Conservation (phyloP, 2,888 invertebrate genomes). For the Sinelater perroti region DNA sequence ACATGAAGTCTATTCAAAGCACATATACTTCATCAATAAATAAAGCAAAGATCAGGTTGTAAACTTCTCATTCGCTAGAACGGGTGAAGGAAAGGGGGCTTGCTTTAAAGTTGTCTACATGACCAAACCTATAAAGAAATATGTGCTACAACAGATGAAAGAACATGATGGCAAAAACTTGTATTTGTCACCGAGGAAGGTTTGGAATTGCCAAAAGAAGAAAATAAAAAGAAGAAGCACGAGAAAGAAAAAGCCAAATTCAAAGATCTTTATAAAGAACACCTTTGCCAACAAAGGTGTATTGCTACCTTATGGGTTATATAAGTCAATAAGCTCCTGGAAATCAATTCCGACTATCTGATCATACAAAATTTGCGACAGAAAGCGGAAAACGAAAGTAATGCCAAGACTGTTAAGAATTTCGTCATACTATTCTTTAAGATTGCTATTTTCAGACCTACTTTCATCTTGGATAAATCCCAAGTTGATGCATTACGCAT, state of each 20-base stretch:
- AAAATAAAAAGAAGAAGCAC: slow-evolving; percentile 95
- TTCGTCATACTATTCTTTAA: slow-evolving; percentile 95
- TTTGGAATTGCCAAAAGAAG: slow-evolving; percentile 95
- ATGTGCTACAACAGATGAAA: slow-evolving; percentile 97
- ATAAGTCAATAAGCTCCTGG: slow-evolving; percentile 99
- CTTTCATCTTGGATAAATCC: slow-evolving; percentile 96
- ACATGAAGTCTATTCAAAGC: slow-evolving; percentile 99
- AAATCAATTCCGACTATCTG: slow-evolving; percentile 96
- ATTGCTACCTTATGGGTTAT: slow-evolving; percentile 99
- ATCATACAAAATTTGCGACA: slow-evolving; percentile 90
- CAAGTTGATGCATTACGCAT: slow-evolving; percentile 94
- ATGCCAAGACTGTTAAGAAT: slow-evolving; percentile 98
- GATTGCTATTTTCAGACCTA: slow-evolving; percentile 94
- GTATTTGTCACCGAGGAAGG: slow-evolving; percentile 99
- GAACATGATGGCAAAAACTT: slow-evolving; percentile 96
- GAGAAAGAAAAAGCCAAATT: slow-evolving; percentile 87
- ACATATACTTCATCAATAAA: slow-evolving; percentile 98
- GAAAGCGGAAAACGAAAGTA: slow-evolving; percentile 96
- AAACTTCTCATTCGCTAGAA: slow-evolving; percentile 97
- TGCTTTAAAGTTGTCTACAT: slow-evolving; percentile 98
- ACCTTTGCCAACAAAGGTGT: slow-evolving; percentile 97
- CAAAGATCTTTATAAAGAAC: slow-evolving; percentile 90
- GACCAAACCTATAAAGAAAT: slow-evolving; percentile 99
- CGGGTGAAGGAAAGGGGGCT: slow-evolving; percentile 97
- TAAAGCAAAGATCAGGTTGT: slow-evolving; percentile 83